Conservation (phyloP, 2,113 vertebrate genomes). For the Potamarius usumacintae region DNA sequence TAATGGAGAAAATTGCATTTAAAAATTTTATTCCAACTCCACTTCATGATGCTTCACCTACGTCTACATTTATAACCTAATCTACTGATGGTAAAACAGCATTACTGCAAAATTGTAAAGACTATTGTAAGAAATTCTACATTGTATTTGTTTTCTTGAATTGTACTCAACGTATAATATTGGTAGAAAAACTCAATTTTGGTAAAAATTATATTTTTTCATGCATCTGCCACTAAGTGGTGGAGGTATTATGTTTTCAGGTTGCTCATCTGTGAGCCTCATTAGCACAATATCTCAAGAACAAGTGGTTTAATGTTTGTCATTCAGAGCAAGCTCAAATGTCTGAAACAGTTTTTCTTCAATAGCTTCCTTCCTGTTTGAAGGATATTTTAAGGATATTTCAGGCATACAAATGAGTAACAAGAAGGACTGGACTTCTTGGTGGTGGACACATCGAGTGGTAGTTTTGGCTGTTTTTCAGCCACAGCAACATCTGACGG, state of each 20-base stretch:
- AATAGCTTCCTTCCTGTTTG: not conserved
- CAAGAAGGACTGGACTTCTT: not conserved
- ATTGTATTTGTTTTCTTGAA: not conserved
- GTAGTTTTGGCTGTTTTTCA: not conserved
- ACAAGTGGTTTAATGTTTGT: not conserved
- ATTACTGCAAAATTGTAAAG: not conserved
- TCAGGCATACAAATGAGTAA: not conserved
- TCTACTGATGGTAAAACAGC: not conserved
- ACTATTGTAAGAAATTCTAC: not conserved
- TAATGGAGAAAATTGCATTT: not conserved
- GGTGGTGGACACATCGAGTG: not conserved
- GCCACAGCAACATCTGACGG: not conserved
- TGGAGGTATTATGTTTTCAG: not conserved
- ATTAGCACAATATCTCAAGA: not conserved
- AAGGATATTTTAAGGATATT: not conserved
- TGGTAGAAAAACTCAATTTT: not conserved
- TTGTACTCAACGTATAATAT: not conserved
- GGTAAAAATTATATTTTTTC: not conserved
- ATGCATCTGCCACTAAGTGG: not conserved
- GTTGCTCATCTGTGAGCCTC: not conserved
- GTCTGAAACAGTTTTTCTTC: not conserved
- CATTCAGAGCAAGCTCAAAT: not conserved
- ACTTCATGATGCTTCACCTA: not conserved
- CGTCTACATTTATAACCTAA: not conserved
- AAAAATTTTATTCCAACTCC: not conserved